Evolutionary conservation across 2,113 vertebrate species (phyloP).

Genomic region (Carassius auratus): DNA sequence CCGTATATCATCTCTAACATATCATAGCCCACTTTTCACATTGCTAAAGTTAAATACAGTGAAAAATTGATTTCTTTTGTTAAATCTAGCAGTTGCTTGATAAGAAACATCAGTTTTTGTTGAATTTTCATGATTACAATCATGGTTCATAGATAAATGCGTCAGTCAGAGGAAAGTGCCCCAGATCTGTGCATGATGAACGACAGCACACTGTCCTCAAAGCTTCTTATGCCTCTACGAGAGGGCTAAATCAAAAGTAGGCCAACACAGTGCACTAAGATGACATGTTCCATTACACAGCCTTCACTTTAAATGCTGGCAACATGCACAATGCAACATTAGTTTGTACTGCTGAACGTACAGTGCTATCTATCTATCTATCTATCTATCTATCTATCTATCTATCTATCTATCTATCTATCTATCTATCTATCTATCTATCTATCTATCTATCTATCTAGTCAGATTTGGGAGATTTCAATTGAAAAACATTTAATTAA

Average conservation of each 20-base stretch:
- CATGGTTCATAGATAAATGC: slow-evolving; percentile 23
- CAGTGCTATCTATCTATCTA: neutral
- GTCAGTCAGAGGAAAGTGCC: slow-evolving; percentile 34
- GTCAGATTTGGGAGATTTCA: too few species aligned
- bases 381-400: neutral
- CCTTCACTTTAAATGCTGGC: slow-evolving; percentile 16
- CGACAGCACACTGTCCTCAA: slow-evolving; percentile 42
- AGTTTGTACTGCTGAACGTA: neutral
- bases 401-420: neutral
- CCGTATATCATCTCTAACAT: neutral
- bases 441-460: too few species aligned
- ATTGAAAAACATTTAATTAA: too few species aligned
- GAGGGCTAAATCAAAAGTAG: slow-evolving; percentile 55
- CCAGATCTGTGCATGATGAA: slow-evolving; percentile 55
- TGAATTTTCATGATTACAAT: slow-evolving; percentile 28
- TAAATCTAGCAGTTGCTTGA: neutral
- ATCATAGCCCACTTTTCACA: neutral
- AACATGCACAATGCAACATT: slow-evolving; percentile 23
- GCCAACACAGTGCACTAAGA: slow-evolving; percentile 38
- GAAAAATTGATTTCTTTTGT: neutral
- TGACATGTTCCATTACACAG: slow-evolving; percentile 38
- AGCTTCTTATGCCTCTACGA: slow-evolving; percentile 57
- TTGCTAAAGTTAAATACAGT: neutral
- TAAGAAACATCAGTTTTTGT: neutral
- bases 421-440: too few species aligned